Conservation (phyloP, 2,888 invertebrate genomes). For the Acronicta psi region DNA sequence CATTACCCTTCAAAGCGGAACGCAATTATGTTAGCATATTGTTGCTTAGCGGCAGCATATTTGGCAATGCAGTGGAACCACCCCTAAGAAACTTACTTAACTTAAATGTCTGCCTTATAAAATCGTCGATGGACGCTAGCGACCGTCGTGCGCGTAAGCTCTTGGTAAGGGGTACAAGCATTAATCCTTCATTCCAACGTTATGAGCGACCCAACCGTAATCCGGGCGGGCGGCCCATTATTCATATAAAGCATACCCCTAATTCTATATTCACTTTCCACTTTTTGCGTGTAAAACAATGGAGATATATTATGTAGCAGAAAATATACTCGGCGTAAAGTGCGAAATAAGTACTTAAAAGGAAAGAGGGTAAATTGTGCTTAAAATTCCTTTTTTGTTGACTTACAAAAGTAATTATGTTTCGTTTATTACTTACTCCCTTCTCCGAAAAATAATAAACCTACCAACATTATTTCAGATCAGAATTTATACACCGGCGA, state of each 20-base stretch:
- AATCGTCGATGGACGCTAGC: neutral
- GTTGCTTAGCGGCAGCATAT: too few relatives aligned
- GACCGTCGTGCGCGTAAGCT: neutral
- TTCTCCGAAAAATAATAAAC: too few relatives aligned
- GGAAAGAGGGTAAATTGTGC: neutral
- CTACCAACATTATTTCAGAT: too few relatives aligned
- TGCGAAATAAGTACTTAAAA: neutral
- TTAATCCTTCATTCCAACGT: slow-evolving; percentile 57
- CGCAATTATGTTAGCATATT: too few relatives aligned
- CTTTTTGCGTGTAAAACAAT: slow-evolving; percentile 54
- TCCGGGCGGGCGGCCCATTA: slow-evolving; percentile 52
- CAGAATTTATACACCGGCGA: too few relatives aligned
- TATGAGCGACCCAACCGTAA: slow-evolving; percentile 47
- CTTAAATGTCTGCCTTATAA: neutral
- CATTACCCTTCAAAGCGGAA: too few relatives aligned
- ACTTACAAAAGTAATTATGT: neutral
- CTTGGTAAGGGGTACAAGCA: neutral
- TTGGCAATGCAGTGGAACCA: too few relatives aligned
- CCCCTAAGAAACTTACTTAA: too few relatives aligned
- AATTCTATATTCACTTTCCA: slow-evolving; percentile 61
- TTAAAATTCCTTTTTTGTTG: neutral
- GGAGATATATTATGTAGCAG: slow-evolving; percentile 29
- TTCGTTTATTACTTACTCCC: too few relatives aligned
- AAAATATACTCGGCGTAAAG: slow-evolving; percentile 11
- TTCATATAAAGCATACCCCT: slow-evolving; percentile 56